Evolutionary conservation across 2,113 vertebrate genomes (phyloP).

Genomic region (Sorex araneus): DNA sequence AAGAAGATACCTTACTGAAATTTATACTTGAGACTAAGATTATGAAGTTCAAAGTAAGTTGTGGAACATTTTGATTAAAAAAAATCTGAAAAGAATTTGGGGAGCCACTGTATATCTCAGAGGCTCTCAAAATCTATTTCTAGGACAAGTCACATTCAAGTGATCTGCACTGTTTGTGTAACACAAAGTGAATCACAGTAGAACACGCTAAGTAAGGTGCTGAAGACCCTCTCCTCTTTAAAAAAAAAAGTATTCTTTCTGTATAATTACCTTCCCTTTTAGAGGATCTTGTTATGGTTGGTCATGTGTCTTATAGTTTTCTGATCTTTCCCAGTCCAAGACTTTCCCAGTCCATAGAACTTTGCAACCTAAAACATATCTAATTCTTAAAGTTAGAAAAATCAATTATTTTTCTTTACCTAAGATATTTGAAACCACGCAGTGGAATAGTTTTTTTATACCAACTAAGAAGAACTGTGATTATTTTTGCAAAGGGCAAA

Average conservation of each 20-base stretch:
- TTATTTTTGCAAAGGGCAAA: neutral
- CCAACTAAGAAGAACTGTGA: neutral
- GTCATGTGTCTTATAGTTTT: neutral
- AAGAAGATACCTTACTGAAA: neutral
- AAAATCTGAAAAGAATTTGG: neutral
- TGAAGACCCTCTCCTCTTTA: neutral
- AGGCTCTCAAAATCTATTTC: neutral
- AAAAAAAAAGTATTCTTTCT: too few relatives aligned
- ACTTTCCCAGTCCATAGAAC: neutral
- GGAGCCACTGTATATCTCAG: too few relatives aligned
- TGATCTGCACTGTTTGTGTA: neutral
- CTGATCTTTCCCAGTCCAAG: neutral
- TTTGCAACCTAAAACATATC: neutral
- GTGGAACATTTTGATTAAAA: neutral
- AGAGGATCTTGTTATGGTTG: too few relatives aligned
- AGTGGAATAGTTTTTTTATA: neutral
- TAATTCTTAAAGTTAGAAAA: conserved; percentile 22
- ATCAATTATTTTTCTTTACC: neutral
- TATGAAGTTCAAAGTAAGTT: neutral
- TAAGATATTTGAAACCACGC: neutral
- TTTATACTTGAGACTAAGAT: neutral
- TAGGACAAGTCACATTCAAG: neutral
- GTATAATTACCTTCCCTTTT: too few relatives aligned
- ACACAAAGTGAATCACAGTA: neutral
- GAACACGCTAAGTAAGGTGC: neutral